phyloP scores from a whole-genome alignment of 2,888 invertebrate species.

The Troglohyphantes excavatus region DNA sequence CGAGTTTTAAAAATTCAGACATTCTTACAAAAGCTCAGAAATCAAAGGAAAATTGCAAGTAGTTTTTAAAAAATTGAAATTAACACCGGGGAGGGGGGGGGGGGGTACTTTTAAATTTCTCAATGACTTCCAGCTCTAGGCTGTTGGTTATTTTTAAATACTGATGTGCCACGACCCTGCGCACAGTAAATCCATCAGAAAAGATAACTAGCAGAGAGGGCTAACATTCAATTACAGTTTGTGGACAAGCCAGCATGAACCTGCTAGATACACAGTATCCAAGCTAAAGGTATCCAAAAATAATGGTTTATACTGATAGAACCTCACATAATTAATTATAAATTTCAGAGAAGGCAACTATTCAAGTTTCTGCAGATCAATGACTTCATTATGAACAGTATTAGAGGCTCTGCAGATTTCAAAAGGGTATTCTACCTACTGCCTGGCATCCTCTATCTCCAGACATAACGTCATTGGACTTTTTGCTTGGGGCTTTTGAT shows the following conservation, averaged over 20 bases:
- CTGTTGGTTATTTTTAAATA: conserved; percentile 8
- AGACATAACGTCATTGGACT: too few relatives aligned
- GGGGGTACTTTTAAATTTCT: neutral
- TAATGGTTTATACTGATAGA: too few relatives aligned
- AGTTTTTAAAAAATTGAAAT: neutral
- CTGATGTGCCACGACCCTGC: conserved; percentile 65
- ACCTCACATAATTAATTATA: too few relatives aligned
- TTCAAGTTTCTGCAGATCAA: too few relatives aligned
- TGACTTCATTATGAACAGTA: too few relatives aligned
- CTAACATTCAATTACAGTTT: conserved; percentile 17
- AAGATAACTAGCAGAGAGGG: conserved; percentile 1
- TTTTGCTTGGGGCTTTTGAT: too few relatives aligned
- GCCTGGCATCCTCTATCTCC: too few relatives aligned
- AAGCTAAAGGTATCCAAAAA: too few relatives aligned
- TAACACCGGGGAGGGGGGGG: neutral
- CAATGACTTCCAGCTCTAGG: neutral
- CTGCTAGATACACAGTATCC: conserved; percentile 32
- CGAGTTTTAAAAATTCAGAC: neutral
- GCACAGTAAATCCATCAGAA: conserved; percentile 13
- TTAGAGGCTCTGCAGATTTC: too few relatives aligned
- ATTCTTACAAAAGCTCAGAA: neutral
- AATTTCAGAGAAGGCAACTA: too few relatives aligned
- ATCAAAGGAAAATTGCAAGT: too few relatives aligned
- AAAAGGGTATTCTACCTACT: too few relatives aligned
- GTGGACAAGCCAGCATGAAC: conserved; percentile 72